Base-by-base conservation (phyloP, 2,888 invertebrate species). In the Ophraella communa region DNA sequence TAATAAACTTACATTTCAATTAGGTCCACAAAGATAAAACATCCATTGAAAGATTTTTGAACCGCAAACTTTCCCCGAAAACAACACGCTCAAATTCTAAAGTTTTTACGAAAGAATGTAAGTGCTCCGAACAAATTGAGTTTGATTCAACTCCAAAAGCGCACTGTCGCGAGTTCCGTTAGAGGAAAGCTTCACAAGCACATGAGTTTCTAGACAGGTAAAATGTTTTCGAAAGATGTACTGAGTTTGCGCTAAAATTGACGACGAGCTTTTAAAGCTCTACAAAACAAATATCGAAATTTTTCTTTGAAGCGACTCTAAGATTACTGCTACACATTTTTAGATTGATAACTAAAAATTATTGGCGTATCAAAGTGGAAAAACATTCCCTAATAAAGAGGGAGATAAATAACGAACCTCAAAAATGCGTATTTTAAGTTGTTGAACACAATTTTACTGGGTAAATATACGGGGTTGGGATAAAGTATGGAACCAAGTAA, bases 101-200 rank as follows among this genome's bases (percentile, higher is more conserved):
- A 49, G 27, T 27, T 18, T 51, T 27, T 4, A 24, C 49, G 27
- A 8, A 3, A 5, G 4, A 45, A n/a, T 11, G 4, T 20, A 24
- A 17, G 21, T 51, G 14, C 8, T 51, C 23, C 5, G 7, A 1
- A 8, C 14, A 8, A 17, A 51, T 24, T 24, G 24, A 10, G 49
- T 24, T 27, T 51, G 7, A n/a, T 24, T 27, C 17, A 51, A 51
- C 23, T 51, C 24, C 10, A 51, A 23, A 24, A 51, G 24, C 23
- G 27, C 49, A 51, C 49, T 27, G 49, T 51, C 27, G 24, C n/a
- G 49, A 51, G 27, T 51, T 27, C 24, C 49, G 49, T 23, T 51
- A 27, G 49, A 27, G 23, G 23, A 24, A 8, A 45, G 45, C 45
- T 45, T 45, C 11, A 11, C 10, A 21, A 45, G 18, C 21, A 45